Percentiles rank a stretch among this genome's conserved stretches.
These are phyloP conservation scores for Phoeniculus purpureus DNA, from an alignment of 2,797 vertebrate genomes.

Conservation along the genomic window DNA sequence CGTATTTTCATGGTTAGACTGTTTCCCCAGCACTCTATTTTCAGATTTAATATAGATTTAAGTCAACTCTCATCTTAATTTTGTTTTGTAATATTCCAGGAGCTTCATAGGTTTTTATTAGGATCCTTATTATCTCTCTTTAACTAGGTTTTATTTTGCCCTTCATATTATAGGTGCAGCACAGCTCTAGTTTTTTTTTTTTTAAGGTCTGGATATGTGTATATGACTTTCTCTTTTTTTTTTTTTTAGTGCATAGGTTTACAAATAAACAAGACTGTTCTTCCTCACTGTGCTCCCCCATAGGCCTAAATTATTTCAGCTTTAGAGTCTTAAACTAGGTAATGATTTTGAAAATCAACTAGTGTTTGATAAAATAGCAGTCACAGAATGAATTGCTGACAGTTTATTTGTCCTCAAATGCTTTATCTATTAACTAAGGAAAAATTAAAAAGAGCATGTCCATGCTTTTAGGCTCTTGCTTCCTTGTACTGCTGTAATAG, in stretches of 20 bases:
- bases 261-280: neutral
- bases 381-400: constrained; percentile 51
- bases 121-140: constrained; percentile 11
- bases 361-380: constrained; percentile 51
- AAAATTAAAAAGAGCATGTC: constrained; percentile 54
- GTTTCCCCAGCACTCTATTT: constrained; percentile 44
- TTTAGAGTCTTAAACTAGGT: constrained; percentile 63
- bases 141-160: constrained; percentile 22
- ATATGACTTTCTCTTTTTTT: neutral
- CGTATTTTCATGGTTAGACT: constrained; percentile 40
- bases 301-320: constrained; percentile 39
- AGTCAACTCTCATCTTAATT: constrained; percentile 37
- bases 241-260: constrained; percentile 18
- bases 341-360: constrained; percentile 72
- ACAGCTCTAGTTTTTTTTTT: neutral
- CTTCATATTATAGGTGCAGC: neutral
- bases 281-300: neutral
- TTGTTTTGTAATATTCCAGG: constrained; percentile 31
- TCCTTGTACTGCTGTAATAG: constrained; percentile 45
- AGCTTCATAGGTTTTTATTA: constrained; percentile 28
- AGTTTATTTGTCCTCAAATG: constrained; percentile 58
- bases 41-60: constrained; percentile 42
- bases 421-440: constrained; percentile 70
- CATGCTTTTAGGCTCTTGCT: constrained; percentile 9
- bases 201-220: neutral